phyloP scores from a whole-genome alignment of 2,888 invertebrate species.

The Furcula furcula region DNA sequence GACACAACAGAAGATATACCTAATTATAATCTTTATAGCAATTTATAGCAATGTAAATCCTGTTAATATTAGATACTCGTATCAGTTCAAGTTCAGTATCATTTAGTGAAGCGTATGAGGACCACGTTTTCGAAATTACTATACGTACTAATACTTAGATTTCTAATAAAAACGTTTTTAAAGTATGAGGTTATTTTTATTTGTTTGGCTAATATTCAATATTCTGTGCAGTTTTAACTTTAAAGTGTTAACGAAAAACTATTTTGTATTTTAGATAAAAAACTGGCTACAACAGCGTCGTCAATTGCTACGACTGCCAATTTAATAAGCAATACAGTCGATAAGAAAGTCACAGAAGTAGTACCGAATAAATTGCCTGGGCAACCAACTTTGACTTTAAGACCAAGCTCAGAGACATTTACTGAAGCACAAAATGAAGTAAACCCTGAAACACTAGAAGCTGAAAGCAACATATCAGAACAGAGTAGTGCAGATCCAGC shows the following conservation, averaged over 20 bases:
- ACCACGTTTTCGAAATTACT: too few relatives aligned
- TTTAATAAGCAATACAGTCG: conserved; percentile 51
- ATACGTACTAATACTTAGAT: too few relatives aligned
- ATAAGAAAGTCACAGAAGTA: conserved; percentile 51
- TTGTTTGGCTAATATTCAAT: too few relatives aligned
- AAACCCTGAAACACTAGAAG: conserved; percentile 54
- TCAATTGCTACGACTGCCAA: conserved; percentile 40
- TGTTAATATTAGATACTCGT: too few relatives aligned
- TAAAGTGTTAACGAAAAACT: too few relatives aligned
- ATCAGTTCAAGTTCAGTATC: too few relatives aligned
- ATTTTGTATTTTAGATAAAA: conserved; percentile 60
- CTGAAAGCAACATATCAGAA: conserved; percentile 59
- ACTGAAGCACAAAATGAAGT: conserved; percentile 39
- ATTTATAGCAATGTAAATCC: background rate
- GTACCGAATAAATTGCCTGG: conserved; percentile 55
- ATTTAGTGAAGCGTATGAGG: too few relatives aligned
- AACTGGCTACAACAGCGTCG: conserved; percentile 41
- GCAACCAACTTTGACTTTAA: conserved; percentile 44
- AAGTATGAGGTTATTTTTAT: too few relatives aligned
- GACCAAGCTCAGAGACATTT: conserved; percentile 30
- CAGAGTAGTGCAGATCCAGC: conserved; percentile 49
- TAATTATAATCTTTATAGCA: background rate
- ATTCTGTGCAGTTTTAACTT: too few relatives aligned
- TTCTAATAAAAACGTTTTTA: too few relatives aligned
- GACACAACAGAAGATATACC: background rate